Evolutionary conservation across 2,888 invertebrate species (phyloP), one percentile per base, ranked within the genome.

Genomic region (Belgica antarctica): DNA sequence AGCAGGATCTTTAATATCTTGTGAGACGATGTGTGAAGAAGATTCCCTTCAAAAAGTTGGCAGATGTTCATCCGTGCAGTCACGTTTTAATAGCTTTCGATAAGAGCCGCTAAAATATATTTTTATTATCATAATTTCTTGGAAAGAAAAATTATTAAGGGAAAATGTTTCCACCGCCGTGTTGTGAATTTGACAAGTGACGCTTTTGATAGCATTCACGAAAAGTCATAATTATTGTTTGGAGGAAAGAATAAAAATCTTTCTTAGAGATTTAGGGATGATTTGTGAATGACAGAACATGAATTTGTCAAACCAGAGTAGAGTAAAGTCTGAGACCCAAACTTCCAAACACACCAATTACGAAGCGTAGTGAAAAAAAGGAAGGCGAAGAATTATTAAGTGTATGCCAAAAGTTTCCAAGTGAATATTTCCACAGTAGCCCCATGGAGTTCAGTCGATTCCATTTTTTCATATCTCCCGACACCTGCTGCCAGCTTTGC

Each of bases 1-100:
- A 41, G 41, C 4, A 41, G 10, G 15, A 41, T 41, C 41, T 41
- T 41, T 41, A 41, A 41, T 41, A 41, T 41, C 41, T 41, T 41
- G 12, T 41, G 7, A 41, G 41, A 41, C 41, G 41, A 41, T 12
- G 41, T 41, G 41, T 41, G 41, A 41, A 41, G 41, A 41, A 15
- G 34, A 8, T 31, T 31, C 34, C 12, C 34, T 12, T 31, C 7
- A 12, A 31, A 31, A 31, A n/a, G n/a, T 5, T 12, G 12, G n/a
- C 41, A 41, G 41, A 41, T 41, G 41, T 41, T 41, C 41, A 7
- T 41, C 12, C 12, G 12, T 8, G 34, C 34, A 31, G 34, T 31
- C 34, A 31, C 34, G 34, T 31, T 31, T 31, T 31, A 31, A 31
- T 31, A 31, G 34, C 34, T 31, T 31, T 31, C 5, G 34, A 31